Percentiles rank a stretch among this genome's conserved stretches.
phyloP scores from a whole-genome alignment of 2,113 vertebrate genomes.

The Collichthys lucidus region DNA sequence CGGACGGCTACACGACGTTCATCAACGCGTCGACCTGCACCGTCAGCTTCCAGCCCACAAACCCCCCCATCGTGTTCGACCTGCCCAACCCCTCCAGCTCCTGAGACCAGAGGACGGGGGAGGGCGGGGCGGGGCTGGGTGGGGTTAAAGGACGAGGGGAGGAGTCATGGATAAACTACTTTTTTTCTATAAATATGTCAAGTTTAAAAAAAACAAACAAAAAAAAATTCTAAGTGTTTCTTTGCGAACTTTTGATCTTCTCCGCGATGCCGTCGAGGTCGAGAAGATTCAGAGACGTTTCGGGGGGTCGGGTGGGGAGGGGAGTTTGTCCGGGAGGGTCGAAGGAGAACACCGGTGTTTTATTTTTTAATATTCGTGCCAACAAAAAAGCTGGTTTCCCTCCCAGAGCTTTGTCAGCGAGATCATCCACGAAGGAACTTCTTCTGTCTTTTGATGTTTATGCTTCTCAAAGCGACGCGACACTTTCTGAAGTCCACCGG shows the following conservation, averaged over 20 bases:
- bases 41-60: slow-evolving; percentile 98
- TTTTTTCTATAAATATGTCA: slow-evolving; percentile 87
- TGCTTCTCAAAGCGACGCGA: neutral
- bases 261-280: slow-evolving; percentile 85
- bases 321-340: slow-evolving; percentile 19
- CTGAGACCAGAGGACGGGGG: slow-evolving; percentile 82
- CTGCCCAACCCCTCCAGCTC: slow-evolving; percentile 95
- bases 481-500: neutral
- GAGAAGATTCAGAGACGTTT: slow-evolving; percentile 56
- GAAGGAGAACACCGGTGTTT: slow-evolving; percentile 73
- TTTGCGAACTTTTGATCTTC: slow-evolving; percentile 87
- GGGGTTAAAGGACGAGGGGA: neutral
- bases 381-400: slow-evolving; percentile 21
- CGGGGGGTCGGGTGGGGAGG: slow-evolving; percentile 47
- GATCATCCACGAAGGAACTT: slow-evolving; percentile 1
- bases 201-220: slow-evolving; percentile 42
- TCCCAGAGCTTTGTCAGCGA: neutral
- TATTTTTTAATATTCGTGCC: slow-evolving; percentile 35
- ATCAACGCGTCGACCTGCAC: slow-evolving; percentile 97
- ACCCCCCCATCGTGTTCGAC: slow-evolving; percentile 98
- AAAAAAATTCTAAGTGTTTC: slow-evolving; percentile 83
- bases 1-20: slow-evolving; percentile 96
- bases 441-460: slow-evolving; percentile 4
- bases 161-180: slow-evolving; percentile 67
- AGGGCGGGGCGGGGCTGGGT: slow-evolving; percentile 17